Conservation (phyloP, 2,888 invertebrate genomes). For the Prosapia bicincta region DNA sequence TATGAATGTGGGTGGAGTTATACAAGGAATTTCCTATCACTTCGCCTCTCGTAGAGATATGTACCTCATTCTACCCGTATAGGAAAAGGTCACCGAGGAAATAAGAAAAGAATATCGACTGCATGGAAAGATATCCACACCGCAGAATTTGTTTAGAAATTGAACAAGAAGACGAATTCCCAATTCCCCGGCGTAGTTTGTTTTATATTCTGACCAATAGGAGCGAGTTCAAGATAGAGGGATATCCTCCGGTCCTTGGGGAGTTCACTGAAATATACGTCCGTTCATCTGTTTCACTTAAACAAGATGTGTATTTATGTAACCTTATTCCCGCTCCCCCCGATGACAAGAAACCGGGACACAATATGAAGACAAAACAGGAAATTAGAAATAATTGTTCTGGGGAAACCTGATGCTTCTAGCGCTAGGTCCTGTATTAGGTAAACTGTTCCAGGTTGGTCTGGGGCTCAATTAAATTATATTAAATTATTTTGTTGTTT, state of each 20-base stretch:
- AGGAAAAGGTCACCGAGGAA: neutral
- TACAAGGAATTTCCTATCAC: too few relatives aligned
- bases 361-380: neutral
- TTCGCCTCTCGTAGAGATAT: too few relatives aligned
- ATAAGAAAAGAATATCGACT: neutral
- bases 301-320: neutral
- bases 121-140: neutral
- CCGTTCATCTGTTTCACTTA: neutral
- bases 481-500: too few relatives aligned
- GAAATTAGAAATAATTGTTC: neutral
- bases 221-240: neutral
- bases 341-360: neutral
- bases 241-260: neutral
- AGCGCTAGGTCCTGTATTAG: too few relatives aligned
- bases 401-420: too few relatives aligned
- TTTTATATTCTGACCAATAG: neutral
- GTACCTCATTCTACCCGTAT: too few relatives aligned
- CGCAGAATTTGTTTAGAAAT: neutral
- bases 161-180: neutral
- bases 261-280: neutral
- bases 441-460: too few relatives aligned
- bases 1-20: too few relatives aligned
- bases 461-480: too few relatives aligned
- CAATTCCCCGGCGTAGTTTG: neutral
- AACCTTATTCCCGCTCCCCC: neutral